Conservation (phyloP, 2,797 vertebrate species). For the Chaetodon trifasciatus region DNA sequence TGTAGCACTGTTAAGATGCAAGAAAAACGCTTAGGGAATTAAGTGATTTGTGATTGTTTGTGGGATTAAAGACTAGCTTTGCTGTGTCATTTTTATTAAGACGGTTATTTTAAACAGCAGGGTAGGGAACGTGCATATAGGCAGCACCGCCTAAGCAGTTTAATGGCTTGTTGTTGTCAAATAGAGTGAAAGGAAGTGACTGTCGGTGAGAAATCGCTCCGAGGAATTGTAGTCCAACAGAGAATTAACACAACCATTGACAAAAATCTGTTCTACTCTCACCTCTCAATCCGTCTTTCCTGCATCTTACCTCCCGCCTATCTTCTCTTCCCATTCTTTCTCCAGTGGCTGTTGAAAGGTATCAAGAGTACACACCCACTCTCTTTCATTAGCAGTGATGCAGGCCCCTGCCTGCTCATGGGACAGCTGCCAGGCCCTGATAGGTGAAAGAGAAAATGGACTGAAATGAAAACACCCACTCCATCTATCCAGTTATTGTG, state of each 20-base stretch:
- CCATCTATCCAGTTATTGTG: constrained; percentile 11
- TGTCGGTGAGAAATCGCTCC: constrained; percentile 13
- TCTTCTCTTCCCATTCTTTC: constrained; percentile 37
- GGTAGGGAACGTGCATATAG: not conserved
- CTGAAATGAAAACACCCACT: constrained; percentile 36
- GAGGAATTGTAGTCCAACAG: not conserved
- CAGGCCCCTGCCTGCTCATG: constrained; percentile 74
- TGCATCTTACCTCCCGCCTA: not conserved
- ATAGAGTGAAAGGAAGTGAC: not conserved
- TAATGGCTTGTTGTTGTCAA: not conserved
- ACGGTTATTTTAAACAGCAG: constrained; percentile 32
- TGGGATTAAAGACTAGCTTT: constrained; percentile 60
- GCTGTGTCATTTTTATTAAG: constrained; percentile 34
- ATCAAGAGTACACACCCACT: constrained; percentile 69
- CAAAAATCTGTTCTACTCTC: constrained; percentile 48
- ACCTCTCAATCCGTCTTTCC: constrained; percentile 16
- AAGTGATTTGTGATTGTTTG: constrained; percentile 75
- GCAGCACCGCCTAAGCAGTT: constrained; percentile 12
- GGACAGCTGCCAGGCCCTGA: constrained; percentile 59
- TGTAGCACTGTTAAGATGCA: constrained; percentile 64
- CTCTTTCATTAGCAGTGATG: constrained; percentile 69
- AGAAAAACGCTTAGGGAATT: constrained; percentile 66
- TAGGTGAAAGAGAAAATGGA: constrained; percentile 50
- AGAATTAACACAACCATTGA: constrained; percentile 46
- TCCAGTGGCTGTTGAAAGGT: constrained; percentile 60